phyloP scores from a whole-genome alignment of 2,113 vertebrate species.

The Pleuronectes platessa region DNA sequence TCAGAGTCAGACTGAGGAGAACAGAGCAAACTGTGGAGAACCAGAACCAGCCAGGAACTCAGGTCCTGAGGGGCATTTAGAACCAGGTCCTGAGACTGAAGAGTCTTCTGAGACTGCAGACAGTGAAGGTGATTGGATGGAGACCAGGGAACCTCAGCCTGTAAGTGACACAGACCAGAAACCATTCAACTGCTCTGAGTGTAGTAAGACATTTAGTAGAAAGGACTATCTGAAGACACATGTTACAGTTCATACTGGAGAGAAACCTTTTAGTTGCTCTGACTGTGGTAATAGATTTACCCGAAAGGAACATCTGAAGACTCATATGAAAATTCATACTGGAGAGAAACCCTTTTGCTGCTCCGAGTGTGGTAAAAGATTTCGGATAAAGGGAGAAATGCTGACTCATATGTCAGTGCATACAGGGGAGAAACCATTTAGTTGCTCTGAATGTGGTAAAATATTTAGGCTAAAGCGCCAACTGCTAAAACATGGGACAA shows the following conservation, averaged over 20 bases:
- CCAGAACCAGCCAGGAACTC: background rate
- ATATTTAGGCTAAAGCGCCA: background rate
- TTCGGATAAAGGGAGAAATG: background rate
- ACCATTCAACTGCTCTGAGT: background rate
- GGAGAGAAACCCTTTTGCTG: background rate
- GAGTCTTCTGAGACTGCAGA: slow-evolving; percentile 34
- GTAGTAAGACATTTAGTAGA: background rate
- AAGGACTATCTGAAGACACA: background rate
- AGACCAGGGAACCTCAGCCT: background rate
- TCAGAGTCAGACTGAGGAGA: background rate
- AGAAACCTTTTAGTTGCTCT: background rate
- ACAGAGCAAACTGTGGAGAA: background rate
- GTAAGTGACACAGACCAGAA: background rate
- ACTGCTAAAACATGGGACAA: background rate
- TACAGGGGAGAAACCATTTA: background rate
- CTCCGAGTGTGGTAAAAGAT: background rate
- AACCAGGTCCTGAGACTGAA: background rate
- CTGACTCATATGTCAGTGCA: background rate
- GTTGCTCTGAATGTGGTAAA: background rate
- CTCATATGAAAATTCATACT: background rate
- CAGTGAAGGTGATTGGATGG: slow-evolving; percentile 32
- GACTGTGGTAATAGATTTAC: background rate
- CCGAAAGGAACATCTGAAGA: background rate
- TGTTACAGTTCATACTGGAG: background rate
- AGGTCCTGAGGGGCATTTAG: background rate